Base-by-base conservation (phyloP, 2,888 invertebrate species). In the Tenodera sinensis region DNA sequence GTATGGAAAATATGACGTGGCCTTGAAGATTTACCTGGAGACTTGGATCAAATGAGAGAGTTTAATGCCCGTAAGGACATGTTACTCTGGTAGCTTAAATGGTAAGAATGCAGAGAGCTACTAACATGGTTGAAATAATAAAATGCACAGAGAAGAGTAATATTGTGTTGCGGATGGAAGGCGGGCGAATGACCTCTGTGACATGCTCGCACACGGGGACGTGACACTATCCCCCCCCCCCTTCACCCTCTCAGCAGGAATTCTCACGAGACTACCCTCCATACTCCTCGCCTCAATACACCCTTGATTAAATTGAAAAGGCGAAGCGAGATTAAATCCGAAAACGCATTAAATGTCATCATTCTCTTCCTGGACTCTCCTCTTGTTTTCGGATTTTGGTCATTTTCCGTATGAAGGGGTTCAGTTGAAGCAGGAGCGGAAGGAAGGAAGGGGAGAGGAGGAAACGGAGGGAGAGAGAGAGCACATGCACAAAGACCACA, bases 221-320 rank as follows among this genome's bases (percentile, higher is more conserved):
- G 54, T 71, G 54, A 71, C 54, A 71, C 25, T 20, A 71, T 25
- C 54, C 54, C 3, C 54, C 54, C 54, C 54, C 3, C 54, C 54
- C 54, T 71, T 71, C 25, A 71, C 54, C 54, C 54, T 71, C 54
- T 71, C 54, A 71, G 54, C 54, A 71, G 54, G 54, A 71, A 71
- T 71, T 71, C 54, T 71, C 54, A 25, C 25, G 54, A 71, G 54
- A 71, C 54, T 71, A 42, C 54, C 54, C 54, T 71, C 54, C 4
- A 71, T 71, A 71, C 30, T 42, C 82, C n/a, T 71, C 54, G 54
- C 54, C 54, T 71, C 54, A 71, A 28, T n/a, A 86, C 85, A 71
- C 30, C 83, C 84, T 89, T 83, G 87, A 89, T 84, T 89, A 83
- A 89, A 89, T 89, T 87, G 84, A 89, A 89, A 86, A 71, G 81